Evolutionary conservation across 2,888 invertebrate genomes (phyloP).

Genomic region (Aporophyla nigra): DNA sequence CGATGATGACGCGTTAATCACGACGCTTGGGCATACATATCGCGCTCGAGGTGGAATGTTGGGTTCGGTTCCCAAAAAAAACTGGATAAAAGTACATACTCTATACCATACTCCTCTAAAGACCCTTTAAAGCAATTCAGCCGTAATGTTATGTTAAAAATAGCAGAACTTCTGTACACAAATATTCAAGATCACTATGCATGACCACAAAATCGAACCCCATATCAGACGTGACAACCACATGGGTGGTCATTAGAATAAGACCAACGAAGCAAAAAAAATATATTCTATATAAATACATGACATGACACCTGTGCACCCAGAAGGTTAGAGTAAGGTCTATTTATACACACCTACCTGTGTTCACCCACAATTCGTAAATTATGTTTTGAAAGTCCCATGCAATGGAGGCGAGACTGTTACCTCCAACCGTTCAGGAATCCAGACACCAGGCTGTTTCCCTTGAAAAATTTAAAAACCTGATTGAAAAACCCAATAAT

Average conservation of each 20-base stretch:
- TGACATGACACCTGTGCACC: not conserved
- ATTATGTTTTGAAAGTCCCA: not conserved
- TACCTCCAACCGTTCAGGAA: too few relatives aligned
- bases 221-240: not conserved
- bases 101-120: not conserved
- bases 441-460: too few relatives aligned
- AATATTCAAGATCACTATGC: not conserved
- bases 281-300: not conserved
- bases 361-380: not conserved
- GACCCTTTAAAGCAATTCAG: not conserved
- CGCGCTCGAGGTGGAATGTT: too few relatives aligned
- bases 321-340: not conserved
- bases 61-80: too few relatives aligned
- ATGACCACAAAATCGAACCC: not conserved
- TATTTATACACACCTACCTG: not conserved
- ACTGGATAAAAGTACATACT: too few relatives aligned
- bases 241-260: too few relatives aligned
- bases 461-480: too few relatives aligned
- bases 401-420: not conserved
- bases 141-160: not conserved
- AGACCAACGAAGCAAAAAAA: not conserved
- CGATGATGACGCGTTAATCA: too few relatives aligned
- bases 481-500: too few relatives aligned
- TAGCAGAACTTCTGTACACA: not conserved
- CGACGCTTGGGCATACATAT: too few relatives aligned